phyloP scores from a whole-genome alignment of 2,797 vertebrate genomes.

The Xenopus petersii region DNA sequence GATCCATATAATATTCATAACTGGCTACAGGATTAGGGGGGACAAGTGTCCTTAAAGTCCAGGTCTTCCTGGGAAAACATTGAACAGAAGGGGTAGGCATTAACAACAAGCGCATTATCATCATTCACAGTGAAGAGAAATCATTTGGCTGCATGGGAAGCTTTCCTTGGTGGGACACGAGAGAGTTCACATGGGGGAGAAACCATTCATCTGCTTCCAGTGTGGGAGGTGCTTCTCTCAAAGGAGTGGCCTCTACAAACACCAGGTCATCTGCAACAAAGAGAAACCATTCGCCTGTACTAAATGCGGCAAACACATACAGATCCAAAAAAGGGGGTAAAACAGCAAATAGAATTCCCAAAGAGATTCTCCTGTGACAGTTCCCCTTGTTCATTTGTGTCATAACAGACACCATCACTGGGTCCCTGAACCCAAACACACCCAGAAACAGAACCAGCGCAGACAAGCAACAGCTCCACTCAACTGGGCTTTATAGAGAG shows the following conservation, averaged over 20 bases:
- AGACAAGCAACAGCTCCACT: too few species aligned
- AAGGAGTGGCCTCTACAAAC: not conserved
- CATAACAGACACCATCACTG: too few species aligned
- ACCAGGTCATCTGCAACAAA: not conserved
- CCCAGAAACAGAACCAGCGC: too few species aligned
- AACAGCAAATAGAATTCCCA: too few species aligned
- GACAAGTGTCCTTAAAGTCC: too few species aligned
- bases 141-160: not conserved
- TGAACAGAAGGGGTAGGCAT: not conserved
- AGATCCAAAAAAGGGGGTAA: not conserved
- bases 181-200: not conserved
- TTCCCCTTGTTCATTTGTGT: too few species aligned
- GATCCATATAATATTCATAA: too few species aligned
- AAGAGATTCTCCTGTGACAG: too few species aligned
- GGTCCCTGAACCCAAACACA: too few species aligned
- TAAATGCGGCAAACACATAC: not conserved
- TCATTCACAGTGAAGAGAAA: not conserved
- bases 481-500: too few species aligned
- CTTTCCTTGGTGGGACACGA: not conserved
- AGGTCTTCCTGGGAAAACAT: not conserved
- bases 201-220: not conserved
- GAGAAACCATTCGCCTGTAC: constrained; percentile 1
- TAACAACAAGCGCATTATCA: not conserved
- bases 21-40: too few species aligned
- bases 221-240: not conserved